phyloP scores from a whole-genome alignment of 1,140 invertebrate genomes.

The Cardiocondyla obscurior region DNA sequence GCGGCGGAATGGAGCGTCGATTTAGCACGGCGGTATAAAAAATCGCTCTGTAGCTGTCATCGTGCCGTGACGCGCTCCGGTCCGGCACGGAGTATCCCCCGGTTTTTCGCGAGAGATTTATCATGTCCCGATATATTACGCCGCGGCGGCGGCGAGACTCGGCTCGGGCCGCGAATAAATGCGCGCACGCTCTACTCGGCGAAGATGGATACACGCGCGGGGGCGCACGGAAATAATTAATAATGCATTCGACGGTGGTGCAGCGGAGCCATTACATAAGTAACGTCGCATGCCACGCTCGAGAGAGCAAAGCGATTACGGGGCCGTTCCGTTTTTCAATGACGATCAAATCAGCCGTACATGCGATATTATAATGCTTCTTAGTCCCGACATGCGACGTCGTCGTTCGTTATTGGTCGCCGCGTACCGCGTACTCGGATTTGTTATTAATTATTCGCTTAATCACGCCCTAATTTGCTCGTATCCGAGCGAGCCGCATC shows the following conservation, averaged over 20 bases:
- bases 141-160: neutral
- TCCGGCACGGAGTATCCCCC: constrained; percentile 15
- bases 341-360: constrained; percentile 34
- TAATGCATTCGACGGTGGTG: constrained; percentile 43
- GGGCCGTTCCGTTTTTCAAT: constrained; percentile 45
- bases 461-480: constrained; percentile 50
- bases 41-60: constrained; percentile 54
- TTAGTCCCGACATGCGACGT: constrained; percentile 35
- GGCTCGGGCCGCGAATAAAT: neutral
- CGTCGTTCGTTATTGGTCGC: constrained; percentile 10
- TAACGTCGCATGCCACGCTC: constrained; percentile 47
- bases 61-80: constrained; percentile 32
- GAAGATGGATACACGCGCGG: constrained; percentile 35
- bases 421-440: constrained; percentile 22
- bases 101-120: constrained; percentile 49
- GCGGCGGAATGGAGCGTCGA: constrained; percentile 5
- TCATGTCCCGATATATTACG: constrained; percentile 30
- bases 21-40: constrained; percentile 47
- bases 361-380: constrained; percentile 53
- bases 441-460: constrained; percentile 57
- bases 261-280: constrained; percentile 18
- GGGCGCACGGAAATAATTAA: constrained; percentile 49
- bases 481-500: constrained; percentile 13
- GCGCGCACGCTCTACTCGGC: constrained; percentile 19
- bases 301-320: constrained; percentile 45